Evolutionary conservation across 1,140 invertebrate species (phyloP), one percentile per base, ranked within the genome.

Genomic region (Batillaria attramentaria): DNA sequence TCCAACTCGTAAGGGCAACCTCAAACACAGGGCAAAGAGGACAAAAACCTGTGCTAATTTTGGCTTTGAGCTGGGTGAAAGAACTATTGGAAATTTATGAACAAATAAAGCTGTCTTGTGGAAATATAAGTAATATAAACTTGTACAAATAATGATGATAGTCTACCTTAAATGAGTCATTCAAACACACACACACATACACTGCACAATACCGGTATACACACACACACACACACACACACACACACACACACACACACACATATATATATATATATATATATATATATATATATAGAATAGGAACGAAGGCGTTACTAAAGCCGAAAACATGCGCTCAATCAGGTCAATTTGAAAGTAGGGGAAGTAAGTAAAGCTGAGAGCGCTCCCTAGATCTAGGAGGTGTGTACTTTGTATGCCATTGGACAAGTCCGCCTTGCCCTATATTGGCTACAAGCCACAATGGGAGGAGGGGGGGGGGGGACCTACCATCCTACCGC

Each of bases 201-300:
- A 62, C 57, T 3, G 57, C 57, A 28, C 8, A n/a, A 28, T 31
- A 24, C 46, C 24, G 16, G 8, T 20, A 62, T 8, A 62, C 57
- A 24, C 57, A 2, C 24, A n/a, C 33, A 31, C 0, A 18, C 3
- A 35, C 0, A 65, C 6, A 35, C n/a, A 4, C 31, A 35, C 20
- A 20, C 62, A 65, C 62, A 35, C 62, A 65, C 62, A 35, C 62
- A 65, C 28, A 33, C 62, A 60, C 57, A 60, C 57, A 60, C 57
- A 60, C 57, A 60, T 24, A n/a, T 31, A 60, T 31, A 60, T 31
- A 10, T 31, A 10, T 31, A 60, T 31, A 60, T 31, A 60, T 31
- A 60, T 5, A n/a, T 31, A 6, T 31, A 60, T 24, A 6, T 31
- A 60, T 5, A 60, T 31, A 60, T 31, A 65, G 10, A 35, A 31